Conservation (phyloP, 2,113 vertebrate genomes). For the Poicephalus gulielmi region DNA sequence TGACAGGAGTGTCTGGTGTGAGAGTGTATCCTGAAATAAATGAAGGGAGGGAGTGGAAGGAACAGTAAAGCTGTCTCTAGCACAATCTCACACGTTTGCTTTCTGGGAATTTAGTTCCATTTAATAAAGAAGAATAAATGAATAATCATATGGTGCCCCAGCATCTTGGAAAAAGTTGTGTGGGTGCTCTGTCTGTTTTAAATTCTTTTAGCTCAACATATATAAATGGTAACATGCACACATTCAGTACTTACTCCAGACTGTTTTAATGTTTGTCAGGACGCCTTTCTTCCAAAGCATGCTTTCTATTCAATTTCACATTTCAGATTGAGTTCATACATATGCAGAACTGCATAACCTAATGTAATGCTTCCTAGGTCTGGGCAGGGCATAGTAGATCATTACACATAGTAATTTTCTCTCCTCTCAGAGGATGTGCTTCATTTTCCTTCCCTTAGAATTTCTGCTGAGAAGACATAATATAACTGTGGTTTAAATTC, state of each 20-base stretch:
- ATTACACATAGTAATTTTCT: neutral
- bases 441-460: neutral
- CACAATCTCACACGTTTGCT: neutral
- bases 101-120: constrained; percentile 12
- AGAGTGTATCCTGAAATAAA: neutral
- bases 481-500: neutral
- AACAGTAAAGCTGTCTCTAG: neutral
- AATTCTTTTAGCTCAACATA: constrained; percentile 20
- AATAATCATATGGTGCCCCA: constrained; percentile 22
- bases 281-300: neutral
- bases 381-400: neutral
- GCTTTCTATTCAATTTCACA: neutral
- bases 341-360: neutral
- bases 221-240: neutral
- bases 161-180: constrained; percentile 4
- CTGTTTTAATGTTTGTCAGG: neutral
- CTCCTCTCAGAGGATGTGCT: neutral
- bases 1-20: neutral
- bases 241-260: neutral
- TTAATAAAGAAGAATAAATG: constrained; percentile 50
- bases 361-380: neutral
- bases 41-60: neutral
- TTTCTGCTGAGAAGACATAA: neutral
- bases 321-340: neutral
- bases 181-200: constrained; percentile 20